Percentiles rank a stretch among this genome's conserved stretches.
Conservation (phyloP, 2,888 invertebrate species). For the Sarcophaga rosellei region DNA sequence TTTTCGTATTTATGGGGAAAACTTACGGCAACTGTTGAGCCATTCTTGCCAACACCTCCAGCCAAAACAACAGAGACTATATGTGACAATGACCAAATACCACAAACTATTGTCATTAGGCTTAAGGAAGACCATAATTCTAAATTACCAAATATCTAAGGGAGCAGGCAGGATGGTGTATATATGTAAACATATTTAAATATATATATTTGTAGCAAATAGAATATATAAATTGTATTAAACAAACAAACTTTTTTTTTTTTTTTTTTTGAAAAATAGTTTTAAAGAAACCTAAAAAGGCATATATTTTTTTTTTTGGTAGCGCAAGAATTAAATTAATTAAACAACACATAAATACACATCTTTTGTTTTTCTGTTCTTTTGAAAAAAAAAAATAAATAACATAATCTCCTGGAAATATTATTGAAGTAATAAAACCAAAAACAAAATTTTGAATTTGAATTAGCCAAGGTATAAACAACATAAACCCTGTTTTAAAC, state of each 20-base stretch:
- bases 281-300: conserved; percentile 39
- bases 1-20: conserved; percentile 71
- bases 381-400: conserved; percentile 17
- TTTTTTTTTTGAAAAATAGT: neutral
- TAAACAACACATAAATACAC: conserved; percentile 2
- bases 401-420: conserved; percentile 73
- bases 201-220: conserved; percentile 40
- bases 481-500: neutral
- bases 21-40: conserved; percentile 99
- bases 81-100: conserved; percentile 87
- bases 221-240: neutral
- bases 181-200: conserved; percentile 57
- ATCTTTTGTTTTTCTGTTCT: neutral
- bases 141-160: conserved; percentile 84
- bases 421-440: conserved; percentile 64
- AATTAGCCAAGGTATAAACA: conserved; percentile 41
- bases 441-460: conserved; percentile 2
- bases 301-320: conserved; percentile 22
- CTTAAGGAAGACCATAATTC: conserved; percentile 90
- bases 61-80: conserved; percentile 90
- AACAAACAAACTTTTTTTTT: neutral
- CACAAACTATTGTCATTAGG: conserved; percentile 87
- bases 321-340: conserved; percentile 46
- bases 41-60: conserved; percentile 99
- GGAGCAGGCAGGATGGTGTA: conserved; percentile 65